Percentiles rank a stretch among this genome's conserved stretches.
phyloP scores from a whole-genome alignment of 2,888 invertebrate genomes.

The Scrobipalpa atriplicella region DNA sequence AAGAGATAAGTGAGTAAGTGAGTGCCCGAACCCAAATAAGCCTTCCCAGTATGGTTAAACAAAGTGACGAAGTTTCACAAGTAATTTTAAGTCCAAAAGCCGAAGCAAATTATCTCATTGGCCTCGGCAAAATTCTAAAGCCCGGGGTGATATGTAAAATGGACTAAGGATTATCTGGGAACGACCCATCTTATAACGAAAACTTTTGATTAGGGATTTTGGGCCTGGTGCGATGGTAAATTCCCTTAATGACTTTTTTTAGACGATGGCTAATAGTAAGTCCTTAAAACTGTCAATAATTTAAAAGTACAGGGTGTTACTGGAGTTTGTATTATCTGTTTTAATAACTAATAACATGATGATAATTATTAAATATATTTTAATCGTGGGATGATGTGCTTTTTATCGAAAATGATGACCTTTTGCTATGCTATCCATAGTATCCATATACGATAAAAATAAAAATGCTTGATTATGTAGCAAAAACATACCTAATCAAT shows the following conservation, averaged over 20 bases:
- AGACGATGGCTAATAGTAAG: background rate
- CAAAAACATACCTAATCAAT: too few species aligned
- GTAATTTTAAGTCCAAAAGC: slow-evolving; percentile 11
- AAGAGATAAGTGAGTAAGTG: too few species aligned
- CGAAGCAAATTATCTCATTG: slow-evolving; percentile 6
- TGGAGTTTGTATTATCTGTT: too few species aligned
- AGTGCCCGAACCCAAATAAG: background rate
- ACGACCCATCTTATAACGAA: slow-evolving; percentile 6
- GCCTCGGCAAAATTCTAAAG: slow-evolving; percentile 8
- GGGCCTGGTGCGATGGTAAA: background rate
- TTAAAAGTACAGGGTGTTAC: too few species aligned
- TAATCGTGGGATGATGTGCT: too few species aligned
- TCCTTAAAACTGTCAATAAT: too few species aligned
- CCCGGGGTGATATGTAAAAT: slow-evolving; percentile 9
- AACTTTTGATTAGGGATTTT: background rate
- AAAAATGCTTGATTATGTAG: too few species aligned
- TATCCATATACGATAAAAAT: too few species aligned
- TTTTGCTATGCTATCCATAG: too few species aligned
- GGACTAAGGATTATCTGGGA: slow-evolving; percentile 6
- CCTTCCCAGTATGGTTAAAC: background rate
- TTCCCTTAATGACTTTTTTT: background rate
- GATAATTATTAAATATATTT: too few species aligned
- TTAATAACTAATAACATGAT: too few species aligned
- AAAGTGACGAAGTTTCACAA: slow-evolving; percentile 8
- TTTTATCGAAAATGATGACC: too few species aligned